Conservation (phyloP, 2,113 vertebrate genomes). For the Ceuthmochares aereus region DNA sequence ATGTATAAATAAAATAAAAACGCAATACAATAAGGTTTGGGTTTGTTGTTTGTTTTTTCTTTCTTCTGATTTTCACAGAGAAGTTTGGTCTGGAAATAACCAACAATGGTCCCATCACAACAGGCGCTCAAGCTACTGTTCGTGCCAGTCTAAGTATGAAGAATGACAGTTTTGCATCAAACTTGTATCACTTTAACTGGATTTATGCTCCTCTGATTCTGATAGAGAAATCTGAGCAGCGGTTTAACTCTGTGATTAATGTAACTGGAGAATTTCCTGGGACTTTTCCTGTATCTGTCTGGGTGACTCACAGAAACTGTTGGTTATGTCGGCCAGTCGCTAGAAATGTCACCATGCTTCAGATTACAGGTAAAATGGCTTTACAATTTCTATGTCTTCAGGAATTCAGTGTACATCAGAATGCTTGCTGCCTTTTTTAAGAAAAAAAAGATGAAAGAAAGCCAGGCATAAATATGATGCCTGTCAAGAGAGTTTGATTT, state of each 20-base stretch:
- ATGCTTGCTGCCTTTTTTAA: neutral
- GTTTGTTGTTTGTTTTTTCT: neutral
- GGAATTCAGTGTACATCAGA: neutral
- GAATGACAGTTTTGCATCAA: neutral
- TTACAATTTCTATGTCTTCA: neutral
- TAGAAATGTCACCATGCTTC: constrained; percentile 43
- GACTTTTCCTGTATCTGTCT: constrained; percentile 69
- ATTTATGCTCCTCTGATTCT: constrained; percentile 74
- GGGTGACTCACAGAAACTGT: constrained; percentile 72
- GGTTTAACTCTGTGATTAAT: neutral
- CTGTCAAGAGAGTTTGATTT: neutral
- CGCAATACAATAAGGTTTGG: neutral
- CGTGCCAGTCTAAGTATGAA: constrained; percentile 47
- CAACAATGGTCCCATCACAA: constrained; percentile 73
- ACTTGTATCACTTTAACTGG: constrained; percentile 75
- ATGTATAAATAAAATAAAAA: neutral
- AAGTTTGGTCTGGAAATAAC: constrained; percentile 57
- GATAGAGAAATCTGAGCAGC: constrained; percentile 46
- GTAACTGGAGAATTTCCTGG: constrained; percentile 56
- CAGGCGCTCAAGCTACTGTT: constrained; percentile 67
- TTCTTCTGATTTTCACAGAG: constrained; percentile 30
- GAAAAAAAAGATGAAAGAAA: neutral
- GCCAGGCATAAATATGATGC: neutral
- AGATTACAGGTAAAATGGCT: constrained; percentile 71
- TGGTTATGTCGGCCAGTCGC: constrained; percentile 69